Conservation (phyloP, 2,797 vertebrate genomes). For the Xenops minutus region DNA sequence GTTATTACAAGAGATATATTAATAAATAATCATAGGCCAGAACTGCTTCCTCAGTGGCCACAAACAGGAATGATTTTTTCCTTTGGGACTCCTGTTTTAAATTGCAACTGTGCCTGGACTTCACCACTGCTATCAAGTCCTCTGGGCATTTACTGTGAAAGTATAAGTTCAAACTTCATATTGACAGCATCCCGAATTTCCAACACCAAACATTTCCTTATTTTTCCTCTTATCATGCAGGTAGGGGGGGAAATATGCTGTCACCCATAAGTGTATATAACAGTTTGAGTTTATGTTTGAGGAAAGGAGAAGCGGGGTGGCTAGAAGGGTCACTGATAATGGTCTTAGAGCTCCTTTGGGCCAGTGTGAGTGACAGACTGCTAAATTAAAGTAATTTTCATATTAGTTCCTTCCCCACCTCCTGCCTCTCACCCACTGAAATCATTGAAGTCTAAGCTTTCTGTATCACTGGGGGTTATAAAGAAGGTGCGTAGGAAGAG, state of each 20-base stretch:
- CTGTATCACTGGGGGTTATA: not conserved
- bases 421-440: conserved; percentile 33
- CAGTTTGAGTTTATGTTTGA: not conserved
- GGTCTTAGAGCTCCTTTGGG: conserved; percentile 7
- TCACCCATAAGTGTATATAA: not conserved
- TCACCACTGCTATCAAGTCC: not conserved
- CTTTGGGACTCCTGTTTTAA: not conserved
- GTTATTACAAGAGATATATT: not conserved
- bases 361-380: conserved; percentile 9
- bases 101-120: not conserved
- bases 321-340: not conserved
- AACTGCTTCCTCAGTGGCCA: not conserved
- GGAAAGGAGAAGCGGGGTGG: not conserved
- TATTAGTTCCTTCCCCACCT: conserved; percentile 35
- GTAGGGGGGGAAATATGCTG: not conserved
- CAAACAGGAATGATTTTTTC: not conserved
- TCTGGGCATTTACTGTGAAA: not conserved
- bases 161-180: not conserved
- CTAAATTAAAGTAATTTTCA: conserved; percentile 31
- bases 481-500: not conserved
- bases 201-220: not conserved
- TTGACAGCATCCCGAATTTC: not conserved
- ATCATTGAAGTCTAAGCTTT: not conserved
- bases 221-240: not conserved
- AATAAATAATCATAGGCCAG: not conserved